phyloP scores from a whole-genome alignment of 2,888 invertebrate genomes.

The Amphipyra tragopoginis region DNA sequence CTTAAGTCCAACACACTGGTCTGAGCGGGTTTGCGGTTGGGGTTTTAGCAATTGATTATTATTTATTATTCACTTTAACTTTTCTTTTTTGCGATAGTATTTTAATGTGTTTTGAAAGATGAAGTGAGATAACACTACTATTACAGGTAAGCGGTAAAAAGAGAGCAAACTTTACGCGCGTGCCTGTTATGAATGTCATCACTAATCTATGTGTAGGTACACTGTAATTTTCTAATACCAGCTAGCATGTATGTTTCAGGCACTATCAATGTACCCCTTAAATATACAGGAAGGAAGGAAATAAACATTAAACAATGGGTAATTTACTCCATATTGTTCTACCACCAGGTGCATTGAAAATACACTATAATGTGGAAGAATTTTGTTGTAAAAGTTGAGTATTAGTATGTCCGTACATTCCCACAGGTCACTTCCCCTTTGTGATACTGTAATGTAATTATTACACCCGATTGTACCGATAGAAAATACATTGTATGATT shows the following conservation, averaged over 20 bases:
- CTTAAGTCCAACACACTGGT: too few species aligned
- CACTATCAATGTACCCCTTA: not conserved
- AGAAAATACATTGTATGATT: conserved; percentile 58
- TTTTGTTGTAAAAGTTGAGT: conserved; percentile 49
- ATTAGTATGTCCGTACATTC: conserved; percentile 63
- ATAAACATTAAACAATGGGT: conserved; percentile 31
- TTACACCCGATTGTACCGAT: conserved; percentile 73
- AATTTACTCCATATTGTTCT: conserved; percentile 49
- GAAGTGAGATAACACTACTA: too few species aligned
- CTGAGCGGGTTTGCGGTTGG: too few species aligned
- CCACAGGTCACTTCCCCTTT: conserved; percentile 65
- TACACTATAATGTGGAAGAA: conserved; percentile 51
- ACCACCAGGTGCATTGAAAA: conserved; percentile 53
- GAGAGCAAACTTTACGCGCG: too few species aligned
- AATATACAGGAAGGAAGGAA: conserved; percentile 30
- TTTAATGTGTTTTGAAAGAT: too few species aligned
- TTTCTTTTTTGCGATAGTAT: not conserved
- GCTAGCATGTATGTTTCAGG: not conserved
- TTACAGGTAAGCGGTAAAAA: too few species aligned
- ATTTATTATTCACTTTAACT: not conserved
- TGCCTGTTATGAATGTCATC: too few species aligned
- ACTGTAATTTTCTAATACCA: not conserved
- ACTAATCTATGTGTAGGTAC: too few species aligned
- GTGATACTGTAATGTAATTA: conserved; percentile 70
- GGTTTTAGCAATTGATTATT: not conserved